Evolutionary conservation across 2,797 vertebrate genomes (phyloP), one percentile per base, ranked within the genome.

Genomic region (Dromococcyx pavoninus): DNA sequence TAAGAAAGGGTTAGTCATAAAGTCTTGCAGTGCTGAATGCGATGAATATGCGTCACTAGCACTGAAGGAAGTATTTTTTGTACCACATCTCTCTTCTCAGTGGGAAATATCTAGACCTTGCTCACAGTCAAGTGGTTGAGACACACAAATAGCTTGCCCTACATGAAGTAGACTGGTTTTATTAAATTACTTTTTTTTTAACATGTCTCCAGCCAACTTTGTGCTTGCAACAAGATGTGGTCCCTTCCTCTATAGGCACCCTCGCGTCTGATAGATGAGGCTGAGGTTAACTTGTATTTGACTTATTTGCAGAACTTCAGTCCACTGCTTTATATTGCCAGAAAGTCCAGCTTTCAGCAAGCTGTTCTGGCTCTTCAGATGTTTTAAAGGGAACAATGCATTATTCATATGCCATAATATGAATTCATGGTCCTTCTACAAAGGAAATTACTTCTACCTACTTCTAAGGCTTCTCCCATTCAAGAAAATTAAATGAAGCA

Each of bases 381-480:
- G 60, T 87, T 95, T 95, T 94, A 90, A 96, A 91, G 70, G 89
- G 93, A 95, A 96, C 93, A 96, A 97, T 94, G 93, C 86, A 95
- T 96, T 97, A 95, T 97, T 97, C 95, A 95, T 95, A 91, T 37
- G 86, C 76, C 46, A 19, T 94, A 72, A 89, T 74, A 94, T 46
- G 44, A 87, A 96, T 96, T 95, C 93, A 88, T 83, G 81, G 69
- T n/a, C 72, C 60, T 89, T 96, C 88, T 57, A 69, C 84, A 94
- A 94, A 95, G 96, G 95, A 97, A 97, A 97, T 97, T 94, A 88
- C 94, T 97, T 94, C 70, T 97, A 96, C 94, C 91, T 96, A 94
- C 93, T 94, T 97, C 93, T 95, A 93, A 96, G 94, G 39, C 86
- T 95, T 87, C 48, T 92, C 80, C 83, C 87, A 86, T 92, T 95